phyloP scores from a whole-genome alignment of 2,113 vertebrate genomes.

The Seriola dumerili region DNA sequence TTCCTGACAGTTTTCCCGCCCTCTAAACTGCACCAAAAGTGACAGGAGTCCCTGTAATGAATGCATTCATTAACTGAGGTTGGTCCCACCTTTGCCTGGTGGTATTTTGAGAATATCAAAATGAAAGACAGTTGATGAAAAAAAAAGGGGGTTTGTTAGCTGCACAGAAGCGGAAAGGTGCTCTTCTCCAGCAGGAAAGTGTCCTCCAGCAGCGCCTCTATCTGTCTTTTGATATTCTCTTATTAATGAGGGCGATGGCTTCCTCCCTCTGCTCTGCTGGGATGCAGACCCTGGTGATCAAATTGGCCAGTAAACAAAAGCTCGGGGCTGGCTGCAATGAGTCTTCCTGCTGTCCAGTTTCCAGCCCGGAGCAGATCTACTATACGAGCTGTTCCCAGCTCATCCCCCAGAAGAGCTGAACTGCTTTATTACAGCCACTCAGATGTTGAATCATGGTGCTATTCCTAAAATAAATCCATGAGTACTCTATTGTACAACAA shows the following conservation, averaged over 20 bases:
- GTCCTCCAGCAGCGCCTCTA: slow-evolving; percentile 2
- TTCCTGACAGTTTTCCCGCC: slow-evolving; percentile 51
- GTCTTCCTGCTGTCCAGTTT: slow-evolving; percentile 33
- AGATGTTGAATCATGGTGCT: slow-evolving; percentile 66
- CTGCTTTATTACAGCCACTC: slow-evolving; percentile 63
- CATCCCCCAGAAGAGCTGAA: slow-evolving; percentile 41
- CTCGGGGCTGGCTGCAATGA: slow-evolving; percentile 6
- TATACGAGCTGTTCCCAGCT: slow-evolving; percentile 29
- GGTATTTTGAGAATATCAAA: slow-evolving; percentile 55
- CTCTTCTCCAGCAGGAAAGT: slow-evolving; percentile 32
- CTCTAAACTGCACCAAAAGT: slow-evolving; percentile 65
- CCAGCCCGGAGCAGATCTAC: slow-evolving; percentile 25
- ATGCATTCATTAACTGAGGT: slow-evolving; percentile 55
- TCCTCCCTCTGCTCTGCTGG: slow-evolving; percentile 21
- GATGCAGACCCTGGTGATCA: slow-evolving; percentile 25
- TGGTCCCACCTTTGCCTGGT: slow-evolving; percentile 41
- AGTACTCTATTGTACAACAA: slow-evolving; percentile 52
- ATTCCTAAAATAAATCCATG: slow-evolving; percentile 68
- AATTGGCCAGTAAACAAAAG: slow-evolving; percentile 39
- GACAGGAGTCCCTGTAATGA: slow-evolving; percentile 44
- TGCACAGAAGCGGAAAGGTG: slow-evolving; percentile 49
- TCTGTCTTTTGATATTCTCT: slow-evolving; percentile 62
- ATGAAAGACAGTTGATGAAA: slow-evolving; percentile 56
- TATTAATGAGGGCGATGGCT: slow-evolving; percentile 60
- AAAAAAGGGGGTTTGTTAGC: slow-evolving; percentile 32